Evolutionary conservation across 2,113 vertebrate species (phyloP).

Genomic region (Zosterops pallidus): DNA sequence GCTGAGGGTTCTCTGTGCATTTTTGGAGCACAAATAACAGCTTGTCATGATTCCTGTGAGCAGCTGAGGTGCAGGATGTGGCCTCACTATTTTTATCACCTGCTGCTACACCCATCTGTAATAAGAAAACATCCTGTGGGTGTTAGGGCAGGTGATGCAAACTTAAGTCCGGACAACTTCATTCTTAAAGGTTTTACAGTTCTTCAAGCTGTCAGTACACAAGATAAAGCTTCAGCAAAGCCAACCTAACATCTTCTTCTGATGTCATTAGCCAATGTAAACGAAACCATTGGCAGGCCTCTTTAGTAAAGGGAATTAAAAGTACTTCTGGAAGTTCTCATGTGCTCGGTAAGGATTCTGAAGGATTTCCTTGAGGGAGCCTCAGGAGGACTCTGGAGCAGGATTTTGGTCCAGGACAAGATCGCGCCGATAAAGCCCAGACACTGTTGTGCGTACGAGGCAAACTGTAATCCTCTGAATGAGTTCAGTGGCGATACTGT

Average conservation of each 20-base stretch:
- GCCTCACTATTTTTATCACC: conserved; percentile 16
- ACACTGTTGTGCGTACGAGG: fast-evolving
- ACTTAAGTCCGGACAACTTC: not conserved
- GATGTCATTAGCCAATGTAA: not conserved
- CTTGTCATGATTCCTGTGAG: not conserved
- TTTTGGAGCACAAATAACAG: conserved; percentile 8
- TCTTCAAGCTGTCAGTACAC: not conserved
- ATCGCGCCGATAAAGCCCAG: fast-evolving
- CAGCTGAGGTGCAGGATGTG: conserved; percentile 14
- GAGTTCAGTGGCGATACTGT: fast-evolving
- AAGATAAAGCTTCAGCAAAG: not conserved
- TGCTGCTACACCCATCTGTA: not conserved
- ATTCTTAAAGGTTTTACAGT: not conserved
- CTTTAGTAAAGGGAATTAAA: not conserved
- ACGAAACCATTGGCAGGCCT: not conserved
- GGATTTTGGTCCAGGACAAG: not conserved
- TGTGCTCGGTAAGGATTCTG: not conserved
- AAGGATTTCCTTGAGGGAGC: not conserved
- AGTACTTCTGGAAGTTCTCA: not conserved
- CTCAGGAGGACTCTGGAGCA: not conserved
- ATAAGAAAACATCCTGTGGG: conserved; percentile 21
- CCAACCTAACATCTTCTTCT: not conserved
- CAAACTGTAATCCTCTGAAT: not conserved
- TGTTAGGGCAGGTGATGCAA: not conserved
- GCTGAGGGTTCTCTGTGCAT: not conserved